Conservation (phyloP, 2,888 invertebrate genomes). For the Chironomus riparius region DNA sequence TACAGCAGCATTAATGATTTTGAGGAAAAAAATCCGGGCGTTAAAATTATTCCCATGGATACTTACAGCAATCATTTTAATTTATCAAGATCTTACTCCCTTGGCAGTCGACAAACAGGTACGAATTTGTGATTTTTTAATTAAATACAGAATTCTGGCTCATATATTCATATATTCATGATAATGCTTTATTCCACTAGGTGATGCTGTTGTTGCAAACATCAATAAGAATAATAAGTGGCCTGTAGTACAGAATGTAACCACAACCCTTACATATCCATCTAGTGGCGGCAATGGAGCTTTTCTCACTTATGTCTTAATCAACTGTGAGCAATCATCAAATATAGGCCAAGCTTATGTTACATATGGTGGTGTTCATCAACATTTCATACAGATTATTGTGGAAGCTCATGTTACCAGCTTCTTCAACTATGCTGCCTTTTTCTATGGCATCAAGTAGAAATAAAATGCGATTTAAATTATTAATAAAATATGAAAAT, state of each 20-base stretch:
- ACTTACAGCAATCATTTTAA: not conserved
- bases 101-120: conserved; percentile 15
- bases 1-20: not conserved
- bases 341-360: conserved; percentile 17
- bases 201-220: conserved; percentile 19
- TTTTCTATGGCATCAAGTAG: conserved; percentile 20
- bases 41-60: not conserved
- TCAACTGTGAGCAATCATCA: conserved; percentile 18
- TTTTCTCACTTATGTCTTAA: conserved; percentile 7
- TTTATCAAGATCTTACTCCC: not conserved
- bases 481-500: conserved; percentile 1
- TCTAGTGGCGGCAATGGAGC: conserved; percentile 8
- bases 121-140: too few relatives aligned
- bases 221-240: not conserved
- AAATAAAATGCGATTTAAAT: not conserved
- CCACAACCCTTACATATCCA: conserved; percentile 12
- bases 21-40: not conserved
- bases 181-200: not conserved
- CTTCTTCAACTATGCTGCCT: conserved; percentile 21
- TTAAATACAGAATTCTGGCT: too few relatives aligned
- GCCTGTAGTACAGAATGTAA: conserved; percentile 11
- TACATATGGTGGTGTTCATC: conserved; percentile 6
- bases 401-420: not conserved
- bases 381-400: conserved; percentile 18
- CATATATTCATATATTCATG: not conserved